phyloP scores from a whole-genome alignment of 2,888 invertebrate species.

The Trachelus iudaicus region DNA sequence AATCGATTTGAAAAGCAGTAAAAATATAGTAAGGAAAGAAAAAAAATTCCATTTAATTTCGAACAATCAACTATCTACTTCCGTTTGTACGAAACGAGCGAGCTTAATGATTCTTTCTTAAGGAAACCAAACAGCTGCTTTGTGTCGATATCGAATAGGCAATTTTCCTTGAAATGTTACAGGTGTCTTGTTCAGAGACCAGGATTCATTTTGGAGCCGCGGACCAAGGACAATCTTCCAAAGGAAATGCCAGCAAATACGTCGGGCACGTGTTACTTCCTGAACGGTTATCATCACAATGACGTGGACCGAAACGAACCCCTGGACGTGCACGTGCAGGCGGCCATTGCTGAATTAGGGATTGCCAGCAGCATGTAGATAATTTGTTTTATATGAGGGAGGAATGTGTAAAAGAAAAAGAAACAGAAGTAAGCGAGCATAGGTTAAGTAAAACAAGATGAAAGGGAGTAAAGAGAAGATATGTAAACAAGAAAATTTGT shows the following conservation, averaged over 20 bases:
- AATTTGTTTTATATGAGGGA: conserved; percentile 14
- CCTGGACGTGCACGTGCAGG: conserved; percentile 76
- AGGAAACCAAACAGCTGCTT: too few species aligned
- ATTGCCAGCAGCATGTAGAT: conserved; percentile 67
- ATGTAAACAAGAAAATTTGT: not conserved
- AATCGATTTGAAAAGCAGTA: too few species aligned
- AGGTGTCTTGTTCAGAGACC: conserved; percentile 82
- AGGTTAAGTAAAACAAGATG: not conserved
- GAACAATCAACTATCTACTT: too few species aligned
- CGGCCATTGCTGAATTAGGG: conserved; percentile 73
- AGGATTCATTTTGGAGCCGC: conserved; percentile 81
- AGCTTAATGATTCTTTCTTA: too few species aligned
- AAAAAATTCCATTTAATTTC: too few species aligned
- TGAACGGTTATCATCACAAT: conserved; percentile 82
- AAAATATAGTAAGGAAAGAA: too few species aligned
- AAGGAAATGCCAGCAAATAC: conserved; percentile 84
- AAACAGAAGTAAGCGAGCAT: not conserved
- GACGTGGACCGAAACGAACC: conserved; percentile 72
- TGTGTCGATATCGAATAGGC: too few species aligned
- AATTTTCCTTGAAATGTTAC: conserved; percentile 34
- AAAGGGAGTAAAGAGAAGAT: conserved; percentile 10
- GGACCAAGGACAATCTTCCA: conserved; percentile 82
- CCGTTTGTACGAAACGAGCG: too few species aligned
- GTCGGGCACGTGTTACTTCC: conserved; percentile 87
- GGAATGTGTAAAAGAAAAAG: too few species aligned